Base-by-base conservation (phyloP, 1,140 invertebrate species). In the Plodia interpunctella region DNA sequence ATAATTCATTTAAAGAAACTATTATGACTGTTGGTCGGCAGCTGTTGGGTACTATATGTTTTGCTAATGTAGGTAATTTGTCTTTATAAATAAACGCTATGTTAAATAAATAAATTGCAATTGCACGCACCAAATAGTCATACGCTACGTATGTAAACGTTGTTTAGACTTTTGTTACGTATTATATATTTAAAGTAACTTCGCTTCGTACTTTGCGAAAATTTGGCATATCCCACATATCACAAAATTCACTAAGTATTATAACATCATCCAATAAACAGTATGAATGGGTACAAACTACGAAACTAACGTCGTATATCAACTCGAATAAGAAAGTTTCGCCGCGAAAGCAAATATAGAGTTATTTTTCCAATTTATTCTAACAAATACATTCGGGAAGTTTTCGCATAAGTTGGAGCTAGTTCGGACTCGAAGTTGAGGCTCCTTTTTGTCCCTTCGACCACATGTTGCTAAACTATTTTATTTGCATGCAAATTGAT, bases 331-430 rank as follows among this genome's bases (percentile, higher is more conserved):
- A 59, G 32, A 60, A 61, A 57, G 55, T 63, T 54, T 21, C 54
- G 17, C 50, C 50, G 15, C 38, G 38, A 44, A 44, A 15, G 38
- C 52, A 44, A 56, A 58, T 59, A 60, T 54, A 28, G 51, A 68
- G 69, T 71, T 80, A 72, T 74, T 70, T 77, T 75, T 69, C 65
- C 74, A 68, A 79, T 79, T 72, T 70, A 63, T 60, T 69, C 59
- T 63, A 63, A 72, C 68, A 76, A 75, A 76, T 44, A 73, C 57
- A 64, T 65, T 63, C 49, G 44, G 55, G 18, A 82, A 80, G 63
- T 83, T 79, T 70, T 63, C 57, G 76, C 70, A 78, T 79, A 83
- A 79, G 67, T 83, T 79, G 55, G 62, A 61, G 38, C 35, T 51
- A 62, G 65, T 72, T 66, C 13, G 38, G 38, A 59, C 49, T 59